Base-by-base conservation (phyloP, 2,888 invertebrate species). In the Plagiodera versicolora region DNA sequence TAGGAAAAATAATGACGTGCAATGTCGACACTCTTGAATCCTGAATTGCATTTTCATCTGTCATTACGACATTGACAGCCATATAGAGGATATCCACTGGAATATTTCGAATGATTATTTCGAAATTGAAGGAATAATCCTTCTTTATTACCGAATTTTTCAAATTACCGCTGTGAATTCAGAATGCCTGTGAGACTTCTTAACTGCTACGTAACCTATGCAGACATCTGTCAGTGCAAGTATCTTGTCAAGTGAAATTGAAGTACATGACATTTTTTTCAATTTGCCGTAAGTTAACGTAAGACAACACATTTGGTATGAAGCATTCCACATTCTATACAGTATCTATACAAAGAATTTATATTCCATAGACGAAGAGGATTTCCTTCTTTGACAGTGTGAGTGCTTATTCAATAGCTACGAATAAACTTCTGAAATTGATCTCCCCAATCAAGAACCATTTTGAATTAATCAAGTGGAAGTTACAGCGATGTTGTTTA, bases 1-100 rank as follows among this genome's bases (percentile, higher is more conserved):
- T 46, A 44, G 44, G 53, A 58, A 46, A 35, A 39, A 52, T 58
- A 52, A 47, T 39, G 44, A 47, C 47, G 19, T 56, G 24, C 39
- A 39, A 39, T 14, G 10, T 11, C 39, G 14, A 39, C n/a, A n/a
- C n/a, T n/a, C 39, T 39, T 39, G 14, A 39, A 39, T 14, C 39
- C 11, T 39, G 39, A 14, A 39, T 14, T n/a, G n/a, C 14, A 39
- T 39, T 39, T 39, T 14, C 39, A 39, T 39, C 14, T 9, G 39
- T 4, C 39, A 39, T 39, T 6, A 14, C 14, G 39, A 39, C 39
- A 39, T 39, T 39, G 39, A n/a, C 39, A n/a, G 39, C 14, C 14
- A 24, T 3, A 24, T n/a, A n/a, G n/a, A n/a, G n/a, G n/a, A n/a
- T n/a, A n/a, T n/a, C n/a, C n/a, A n/a, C 24, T 5, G 3, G 24